phyloP scores from a whole-genome alignment of 2,888 invertebrate species.

The Rotaria sp. region DNA sequence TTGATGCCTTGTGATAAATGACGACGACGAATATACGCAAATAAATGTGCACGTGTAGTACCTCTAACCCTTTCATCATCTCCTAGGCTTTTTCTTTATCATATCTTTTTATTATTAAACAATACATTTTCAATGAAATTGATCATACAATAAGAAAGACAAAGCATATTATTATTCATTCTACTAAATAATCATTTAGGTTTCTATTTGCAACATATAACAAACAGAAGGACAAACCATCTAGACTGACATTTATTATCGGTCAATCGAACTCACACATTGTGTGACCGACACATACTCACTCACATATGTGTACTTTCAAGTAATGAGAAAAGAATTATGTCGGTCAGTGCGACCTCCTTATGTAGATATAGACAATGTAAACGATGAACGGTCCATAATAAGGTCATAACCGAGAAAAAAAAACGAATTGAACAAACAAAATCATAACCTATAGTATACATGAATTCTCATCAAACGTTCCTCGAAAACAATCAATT shows the following conservation, averaged over 20 bases:
- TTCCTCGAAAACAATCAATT: background rate
- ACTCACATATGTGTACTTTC: background rate
- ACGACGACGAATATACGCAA: background rate
- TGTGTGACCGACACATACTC: background rate
- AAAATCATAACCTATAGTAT: background rate
- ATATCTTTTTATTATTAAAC: background rate
- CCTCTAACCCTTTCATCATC: background rate
- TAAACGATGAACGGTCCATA: background rate
- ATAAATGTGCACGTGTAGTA: background rate
- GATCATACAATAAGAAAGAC: background rate
- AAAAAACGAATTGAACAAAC: background rate
- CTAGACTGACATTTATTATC: background rate
- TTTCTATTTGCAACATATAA: background rate
- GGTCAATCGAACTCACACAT: background rate
- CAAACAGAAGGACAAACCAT: background rate
- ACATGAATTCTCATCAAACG: background rate
- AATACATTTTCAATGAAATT: background rate
- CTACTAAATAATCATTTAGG: background rate
- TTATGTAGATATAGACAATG: background rate
- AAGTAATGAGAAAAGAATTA: background rate
- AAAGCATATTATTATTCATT: background rate
- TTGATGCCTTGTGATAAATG: background rate
- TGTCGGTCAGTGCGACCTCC: slow-evolving; percentile 1
- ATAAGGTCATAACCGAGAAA: background rate
- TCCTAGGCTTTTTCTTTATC: background rate